Evolutionary conservation across 2,888 invertebrate species (phyloP).

Genomic region (Pristionchus japonicus): DNA sequence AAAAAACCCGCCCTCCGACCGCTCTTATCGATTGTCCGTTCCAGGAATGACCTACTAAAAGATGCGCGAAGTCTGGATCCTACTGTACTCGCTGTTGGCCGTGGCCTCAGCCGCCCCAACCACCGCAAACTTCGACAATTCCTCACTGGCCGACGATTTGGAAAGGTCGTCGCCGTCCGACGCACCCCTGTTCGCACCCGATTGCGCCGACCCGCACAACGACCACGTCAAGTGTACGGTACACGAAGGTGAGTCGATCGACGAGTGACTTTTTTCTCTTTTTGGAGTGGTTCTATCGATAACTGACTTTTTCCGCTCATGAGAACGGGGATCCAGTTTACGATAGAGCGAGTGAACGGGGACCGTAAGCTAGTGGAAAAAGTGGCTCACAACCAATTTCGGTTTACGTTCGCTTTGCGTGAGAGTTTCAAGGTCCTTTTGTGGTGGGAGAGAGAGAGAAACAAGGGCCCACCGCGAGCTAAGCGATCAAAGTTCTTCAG

Average conservation of each 20-base stretch:
- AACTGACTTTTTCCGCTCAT: not conserved
- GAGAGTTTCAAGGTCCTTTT: not conserved
- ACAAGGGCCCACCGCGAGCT: not conserved
- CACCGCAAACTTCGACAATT: not conserved
- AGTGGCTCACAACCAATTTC: not conserved
- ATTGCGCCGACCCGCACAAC: constrained; percentile 64
- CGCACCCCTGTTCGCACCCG: constrained; percentile 51
- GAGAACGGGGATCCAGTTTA: not conserved
- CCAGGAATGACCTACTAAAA: constrained; percentile 4
- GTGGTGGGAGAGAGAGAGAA: not conserved
- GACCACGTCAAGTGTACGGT: constrained; percentile 48
- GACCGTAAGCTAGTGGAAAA: not conserved
- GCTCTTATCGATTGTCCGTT: not conserved
- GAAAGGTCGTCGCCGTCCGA: not conserved
- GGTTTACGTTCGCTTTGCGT: constrained; percentile 9
- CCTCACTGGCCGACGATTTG: constrained; percentile 32
- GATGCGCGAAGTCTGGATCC: not conserved
- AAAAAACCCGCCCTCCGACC: no score
- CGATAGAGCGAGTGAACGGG: not conserved
- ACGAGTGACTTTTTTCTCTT: not conserved
- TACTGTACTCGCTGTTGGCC: not conserved
- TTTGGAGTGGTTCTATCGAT: not conserved
- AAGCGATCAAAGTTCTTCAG: not conserved
- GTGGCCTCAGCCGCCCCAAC: not conserved
- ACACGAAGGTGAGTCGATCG: constrained; percentile 35